Evolutionary conservation across 1,140 invertebrate species (phyloP).

Genomic region (Meloidogyne exigua): DNA sequence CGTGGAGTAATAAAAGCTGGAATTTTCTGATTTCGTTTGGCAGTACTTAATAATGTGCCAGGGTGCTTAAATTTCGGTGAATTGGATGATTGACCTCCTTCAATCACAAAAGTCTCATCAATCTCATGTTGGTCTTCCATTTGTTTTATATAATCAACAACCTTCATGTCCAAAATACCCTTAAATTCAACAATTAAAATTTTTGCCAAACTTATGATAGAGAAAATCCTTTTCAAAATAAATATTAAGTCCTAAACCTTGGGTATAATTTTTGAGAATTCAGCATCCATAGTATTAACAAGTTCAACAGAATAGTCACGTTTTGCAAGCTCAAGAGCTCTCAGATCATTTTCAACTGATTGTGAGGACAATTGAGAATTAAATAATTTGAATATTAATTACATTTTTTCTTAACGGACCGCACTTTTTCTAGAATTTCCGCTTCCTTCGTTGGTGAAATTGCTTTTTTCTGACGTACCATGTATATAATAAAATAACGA

Average conservation of each 20-base stretch:
- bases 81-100: not conserved
- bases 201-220: too few relatives aligned
- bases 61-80: not conserved
- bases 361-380: not conserved
- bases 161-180: conserved; percentile 6
- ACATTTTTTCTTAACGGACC: not conserved
- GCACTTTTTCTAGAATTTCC: not conserved
- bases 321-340: conserved; percentile 9
- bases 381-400: not conserved
- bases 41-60: not conserved
- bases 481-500: not conserved
- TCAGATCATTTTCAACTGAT: conserved; percentile 8
- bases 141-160: not conserved
- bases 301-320: conserved; percentile 1
- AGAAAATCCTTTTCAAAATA: too few relatives aligned
- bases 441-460: conserved; percentile 7
- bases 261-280: conserved; percentile 10
- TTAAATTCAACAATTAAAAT: not conserved
- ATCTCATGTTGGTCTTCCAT: not conserved
- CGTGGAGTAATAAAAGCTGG: conserved; percentile 13
- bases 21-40: not conserved
- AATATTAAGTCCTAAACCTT: not conserved
- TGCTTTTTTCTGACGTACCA: not conserved
- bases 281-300: not conserved
- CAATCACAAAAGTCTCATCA: not conserved